Evolutionary conservation across 2,888 invertebrate species (phyloP).

Genomic region (Xylota sylvarum): DNA sequence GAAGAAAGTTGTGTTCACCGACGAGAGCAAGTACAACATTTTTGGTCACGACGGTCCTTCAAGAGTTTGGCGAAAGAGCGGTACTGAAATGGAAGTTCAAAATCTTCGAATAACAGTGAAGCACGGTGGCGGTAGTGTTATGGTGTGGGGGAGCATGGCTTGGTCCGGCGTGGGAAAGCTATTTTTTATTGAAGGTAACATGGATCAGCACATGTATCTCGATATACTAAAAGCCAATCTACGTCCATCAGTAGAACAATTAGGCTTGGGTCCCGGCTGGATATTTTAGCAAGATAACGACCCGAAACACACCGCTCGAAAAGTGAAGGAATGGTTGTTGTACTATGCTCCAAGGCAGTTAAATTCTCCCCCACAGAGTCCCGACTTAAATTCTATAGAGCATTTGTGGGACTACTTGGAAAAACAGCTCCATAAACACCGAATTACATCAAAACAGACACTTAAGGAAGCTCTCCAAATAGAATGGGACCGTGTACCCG

Average conservation of each 20-base stretch:
- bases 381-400: constrained; percentile 1
- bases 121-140: too few relatives aligned
- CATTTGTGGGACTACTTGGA: too few relatives aligned
- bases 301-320: constrained; percentile 7
- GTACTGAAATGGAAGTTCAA: too few relatives aligned
- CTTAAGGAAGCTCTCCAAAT: constrained; percentile 5
- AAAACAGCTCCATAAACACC: background rate
- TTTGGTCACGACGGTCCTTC: too few relatives aligned
- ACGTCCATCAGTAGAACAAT: constrained; percentile 5
- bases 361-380: constrained; percentile 2
- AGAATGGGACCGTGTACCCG: constrained; percentile 1
- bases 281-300: constrained; percentile 15
- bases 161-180: constrained; percentile 4
- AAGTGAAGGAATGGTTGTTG: constrained; percentile 11
- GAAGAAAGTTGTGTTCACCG: constrained; percentile 21
- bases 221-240: background rate
- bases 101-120: too few relatives aligned
- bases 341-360: constrained; percentile 11
- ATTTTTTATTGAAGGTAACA: background rate
- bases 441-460: too few relatives aligned
- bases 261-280: background rate
- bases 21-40: constrained; percentile 10
- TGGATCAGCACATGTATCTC: too few relatives aligned
- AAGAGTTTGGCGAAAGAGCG: too few relatives aligned
- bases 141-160: too few relatives aligned